These are phyloP conservation scores for Amitus sp. DNA, from an alignment of 2,888 invertebrate species.

Conservation along the genomic window DNA sequence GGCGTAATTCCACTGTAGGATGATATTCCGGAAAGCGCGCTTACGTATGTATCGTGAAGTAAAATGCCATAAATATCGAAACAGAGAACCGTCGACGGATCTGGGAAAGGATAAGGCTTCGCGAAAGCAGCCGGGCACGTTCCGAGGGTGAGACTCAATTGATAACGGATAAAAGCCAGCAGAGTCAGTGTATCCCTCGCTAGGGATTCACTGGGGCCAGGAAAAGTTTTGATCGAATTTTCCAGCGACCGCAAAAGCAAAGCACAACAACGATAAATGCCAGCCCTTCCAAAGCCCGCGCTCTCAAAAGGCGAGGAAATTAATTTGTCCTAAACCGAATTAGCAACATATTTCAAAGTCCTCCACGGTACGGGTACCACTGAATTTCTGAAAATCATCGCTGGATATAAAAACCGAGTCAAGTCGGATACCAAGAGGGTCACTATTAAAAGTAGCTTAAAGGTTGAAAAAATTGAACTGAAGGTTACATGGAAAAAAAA, in stretches of 20 bases:
- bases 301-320: constrained; percentile 40
- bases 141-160: constrained; percentile 52
- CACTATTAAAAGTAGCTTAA: too few species aligned
- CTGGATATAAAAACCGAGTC: too few species aligned
- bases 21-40: not conserved
- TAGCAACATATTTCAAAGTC: constrained; percentile 37
- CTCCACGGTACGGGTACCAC: constrained; percentile 15
- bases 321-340: constrained; percentile 38
- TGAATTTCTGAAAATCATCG: too few species aligned
- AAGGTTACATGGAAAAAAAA: too few species aligned
- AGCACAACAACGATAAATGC: constrained; percentile 36
- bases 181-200: constrained; percentile 35
- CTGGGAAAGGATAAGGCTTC: constrained; percentile 48
- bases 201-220: constrained; percentile 38
- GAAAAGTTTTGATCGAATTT: constrained; percentile 43
- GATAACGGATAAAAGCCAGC: constrained; percentile 57
- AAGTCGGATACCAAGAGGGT: too few species aligned
- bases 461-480: too few species aligned
- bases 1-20: constrained; percentile 17
- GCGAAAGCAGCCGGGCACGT: constrained; percentile 40
- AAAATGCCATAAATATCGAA: constrained; percentile 55
- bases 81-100: constrained; percentile 53
- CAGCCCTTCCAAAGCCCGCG: constrained; percentile 30
- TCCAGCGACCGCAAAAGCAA: constrained; percentile 30
- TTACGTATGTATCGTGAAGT: constrained; percentile 38